Conservation (phyloP, 2,797 vertebrate species). For the Spizella passerina region DNA sequence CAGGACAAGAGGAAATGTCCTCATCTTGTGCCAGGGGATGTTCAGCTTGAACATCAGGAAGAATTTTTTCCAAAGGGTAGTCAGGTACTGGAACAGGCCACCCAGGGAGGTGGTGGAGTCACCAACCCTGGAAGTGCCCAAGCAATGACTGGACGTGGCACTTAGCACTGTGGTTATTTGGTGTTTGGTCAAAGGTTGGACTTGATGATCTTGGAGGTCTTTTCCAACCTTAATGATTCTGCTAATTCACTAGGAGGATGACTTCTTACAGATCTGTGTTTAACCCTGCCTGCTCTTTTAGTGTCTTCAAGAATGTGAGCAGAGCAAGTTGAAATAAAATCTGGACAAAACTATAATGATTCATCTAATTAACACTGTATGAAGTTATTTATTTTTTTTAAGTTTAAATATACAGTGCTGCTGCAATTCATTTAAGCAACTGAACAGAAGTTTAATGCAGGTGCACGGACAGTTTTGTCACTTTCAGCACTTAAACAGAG, state of each 20-base stretch:
- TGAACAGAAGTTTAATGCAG: background rate
- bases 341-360: background rate
- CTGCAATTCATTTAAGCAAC: background rate
- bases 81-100: background rate
- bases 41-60: background rate
- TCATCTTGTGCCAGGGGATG: background rate
- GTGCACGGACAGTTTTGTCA: background rate
- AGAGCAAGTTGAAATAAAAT: background rate
- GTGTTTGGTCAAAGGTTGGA: background rate
- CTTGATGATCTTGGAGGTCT: background rate
- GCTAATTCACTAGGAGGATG: background rate
- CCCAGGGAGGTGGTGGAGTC: background rate
- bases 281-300: background rate
- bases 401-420: background rate
- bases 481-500: background rate
- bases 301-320: background rate
- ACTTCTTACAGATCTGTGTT: background rate
- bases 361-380: background rate
- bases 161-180: background rate
- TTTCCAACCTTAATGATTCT: background rate
- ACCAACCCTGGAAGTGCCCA: no score
- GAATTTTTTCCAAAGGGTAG: background rate
- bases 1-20: background rate
- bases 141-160: background rate
- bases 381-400: background rate